Conservation (phyloP, 2,888 invertebrate species). For the Oxyteleia sp. region DNA sequence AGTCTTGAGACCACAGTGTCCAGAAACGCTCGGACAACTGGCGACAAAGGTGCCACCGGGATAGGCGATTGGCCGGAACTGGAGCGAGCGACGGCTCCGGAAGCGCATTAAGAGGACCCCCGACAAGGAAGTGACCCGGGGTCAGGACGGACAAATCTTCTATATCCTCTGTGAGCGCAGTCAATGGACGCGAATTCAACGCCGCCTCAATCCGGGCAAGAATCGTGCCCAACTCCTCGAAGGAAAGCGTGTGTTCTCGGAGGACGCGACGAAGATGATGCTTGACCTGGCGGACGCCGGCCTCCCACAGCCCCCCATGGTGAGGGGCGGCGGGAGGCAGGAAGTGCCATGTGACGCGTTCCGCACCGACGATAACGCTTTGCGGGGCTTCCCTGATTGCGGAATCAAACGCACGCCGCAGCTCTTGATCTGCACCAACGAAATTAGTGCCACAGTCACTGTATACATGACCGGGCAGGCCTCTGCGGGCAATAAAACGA, state of each 20-base stretch:
- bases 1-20: constrained; percentile 43
- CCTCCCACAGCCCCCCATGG: not conserved
- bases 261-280: not conserved
- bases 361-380: too few relatives aligned
- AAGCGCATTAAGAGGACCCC: constrained; percentile 9
- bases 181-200: constrained; percentile 31
- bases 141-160: constrained; percentile 30
- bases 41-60: constrained; percentile 41
- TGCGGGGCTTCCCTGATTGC: too few relatives aligned
- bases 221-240: constrained; percentile 5
- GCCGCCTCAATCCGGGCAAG: constrained; percentile 16
- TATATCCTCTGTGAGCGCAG: constrained; percentile 11
- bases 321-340: not conserved
- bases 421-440: too few relatives aligned
- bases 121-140: constrained; percentile 47
- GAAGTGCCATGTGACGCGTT: not conserved
- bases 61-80: constrained; percentile 19
- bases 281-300: constrained; percentile 4
- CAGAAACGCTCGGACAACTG: constrained; percentile 29
- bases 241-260: not conserved
- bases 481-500: too few relatives aligned
- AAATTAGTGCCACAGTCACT: too few relatives aligned
- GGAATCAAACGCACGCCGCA: too few relatives aligned
- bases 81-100: constrained; percentile 22
- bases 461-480: too few relatives aligned